A percentile compares a stretch with the other conserved stretches of the same genome.
Conservation (phyloP, 2,113 vertebrate genomes). For the Sylvietta virens region DNA sequence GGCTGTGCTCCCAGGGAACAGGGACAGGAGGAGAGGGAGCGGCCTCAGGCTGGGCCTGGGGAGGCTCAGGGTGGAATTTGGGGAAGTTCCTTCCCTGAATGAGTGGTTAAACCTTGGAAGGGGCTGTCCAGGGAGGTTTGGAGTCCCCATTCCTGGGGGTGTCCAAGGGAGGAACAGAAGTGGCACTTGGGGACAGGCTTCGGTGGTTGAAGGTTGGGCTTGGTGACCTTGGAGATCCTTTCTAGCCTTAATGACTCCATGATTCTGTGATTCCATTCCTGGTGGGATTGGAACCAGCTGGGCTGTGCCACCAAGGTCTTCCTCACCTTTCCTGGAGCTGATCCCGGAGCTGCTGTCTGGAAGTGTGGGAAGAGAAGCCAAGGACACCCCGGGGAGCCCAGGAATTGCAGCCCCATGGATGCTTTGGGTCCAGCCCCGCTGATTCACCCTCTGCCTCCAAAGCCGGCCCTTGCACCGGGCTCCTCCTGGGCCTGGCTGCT, state of each 20-base stretch:
- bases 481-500: not conserved
- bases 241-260: not conserved
- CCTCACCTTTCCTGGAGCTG: not conserved
- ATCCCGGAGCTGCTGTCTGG: not conserved
- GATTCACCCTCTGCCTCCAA: not conserved
- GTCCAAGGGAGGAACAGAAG: not conserved
- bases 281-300: accelerated
- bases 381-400: accelerated
- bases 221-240: not conserved
- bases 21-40: not conserved
- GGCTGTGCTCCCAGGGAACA: not conserved
- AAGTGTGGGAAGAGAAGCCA: not conserved
- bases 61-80: accelerated
- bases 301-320: not conserved
- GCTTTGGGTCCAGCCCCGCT: not conserved
- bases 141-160: not conserved
- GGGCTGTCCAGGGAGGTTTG: not conserved
- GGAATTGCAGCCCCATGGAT: accelerated
- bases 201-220: not conserved
- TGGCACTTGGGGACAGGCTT: not conserved
- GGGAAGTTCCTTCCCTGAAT: not conserved
- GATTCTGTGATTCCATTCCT: not conserved
- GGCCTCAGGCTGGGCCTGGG: not conserved
- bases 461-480: not conserved
- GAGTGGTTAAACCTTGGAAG: not conserved